Conservation (phyloP, 2,113 vertebrate species). For the Centropus bengalensis region DNA sequence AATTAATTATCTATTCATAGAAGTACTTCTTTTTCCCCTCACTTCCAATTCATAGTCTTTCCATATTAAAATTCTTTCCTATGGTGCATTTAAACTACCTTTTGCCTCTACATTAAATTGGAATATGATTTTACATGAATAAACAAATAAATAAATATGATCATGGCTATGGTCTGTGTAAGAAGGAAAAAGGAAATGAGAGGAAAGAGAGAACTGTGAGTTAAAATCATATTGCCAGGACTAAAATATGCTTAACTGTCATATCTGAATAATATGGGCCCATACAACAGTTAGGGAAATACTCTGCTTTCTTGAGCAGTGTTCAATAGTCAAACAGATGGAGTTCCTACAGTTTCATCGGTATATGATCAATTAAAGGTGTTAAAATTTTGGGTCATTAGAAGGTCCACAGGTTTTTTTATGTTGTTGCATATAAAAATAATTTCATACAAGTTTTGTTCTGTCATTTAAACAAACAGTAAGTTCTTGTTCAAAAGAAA, state of each 20-base stretch:
- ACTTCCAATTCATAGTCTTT: neutral
- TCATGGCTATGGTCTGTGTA: neutral
- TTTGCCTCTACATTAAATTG: neutral
- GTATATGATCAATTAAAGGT: neutral
- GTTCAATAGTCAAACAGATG: neutral
- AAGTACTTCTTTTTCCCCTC: neutral
- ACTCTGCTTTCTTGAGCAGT: neutral
- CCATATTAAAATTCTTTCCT: neutral
- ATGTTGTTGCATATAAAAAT: neutral
- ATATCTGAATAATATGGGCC: neutral
- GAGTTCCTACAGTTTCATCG: neutral
- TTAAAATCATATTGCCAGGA: neutral
- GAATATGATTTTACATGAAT: neutral
- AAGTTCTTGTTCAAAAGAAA: neutral
- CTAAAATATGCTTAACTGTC: neutral
- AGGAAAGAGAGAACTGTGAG: neutral
- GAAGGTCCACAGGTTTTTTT: neutral
- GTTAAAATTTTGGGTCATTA: neutral
- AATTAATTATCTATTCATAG: slow-evolving; percentile 32
- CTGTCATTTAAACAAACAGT: neutral
- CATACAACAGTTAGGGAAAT: neutral
- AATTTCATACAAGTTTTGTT: neutral
- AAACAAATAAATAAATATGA: neutral
- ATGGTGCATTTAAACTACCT: neutral
- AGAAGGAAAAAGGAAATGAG: neutral